A percentile compares a stretch with the other conserved stretches of the same genome.
Evolutionary conservation across 2,888 invertebrate genomes (phyloP).

Genomic region (Steinernema hermaphroditum): DNA sequence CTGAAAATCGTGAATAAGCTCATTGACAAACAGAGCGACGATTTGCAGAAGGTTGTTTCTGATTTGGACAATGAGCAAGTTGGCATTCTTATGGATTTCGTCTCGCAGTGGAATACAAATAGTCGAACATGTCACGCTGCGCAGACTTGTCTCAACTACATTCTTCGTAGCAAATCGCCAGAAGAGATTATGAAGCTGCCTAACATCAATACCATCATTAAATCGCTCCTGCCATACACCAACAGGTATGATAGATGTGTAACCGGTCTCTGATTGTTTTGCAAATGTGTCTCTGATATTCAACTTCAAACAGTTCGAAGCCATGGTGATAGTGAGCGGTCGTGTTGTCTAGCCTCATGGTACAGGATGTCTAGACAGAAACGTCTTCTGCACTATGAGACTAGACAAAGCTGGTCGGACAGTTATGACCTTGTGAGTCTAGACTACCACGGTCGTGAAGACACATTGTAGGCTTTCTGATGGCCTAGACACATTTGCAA

Average conservation of each 20-base stretch:
- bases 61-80: conserved; percentile 48
- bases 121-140: conserved; percentile 53
- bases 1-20: conserved; percentile 55
- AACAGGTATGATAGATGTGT: conserved; percentile 44
- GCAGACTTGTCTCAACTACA: conserved; percentile 54
- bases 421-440: too few species aligned
- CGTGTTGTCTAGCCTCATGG: too few species aligned
- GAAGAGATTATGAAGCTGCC: conserved; percentile 53
- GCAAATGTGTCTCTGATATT: too few species aligned
- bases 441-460: too few species aligned
- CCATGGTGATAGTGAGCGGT: too few species aligned
- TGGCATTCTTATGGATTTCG: conserved; percentile 54
- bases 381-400: too few species aligned
- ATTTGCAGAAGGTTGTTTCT: conserved; percentile 33
- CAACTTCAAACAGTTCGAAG: too few species aligned
- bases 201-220: conserved; percentile 46
- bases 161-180: conserved; percentile 50
- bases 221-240: conserved; percentile 63
- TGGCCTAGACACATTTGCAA: too few species aligned
- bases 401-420: too few species aligned
- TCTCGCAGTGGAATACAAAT: conserved; percentile 64
- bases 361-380: too few species aligned
- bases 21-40: conserved; percentile 34
- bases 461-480: too few species aligned
- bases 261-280: background rate